These are phyloP conservation scores for Lepidostoma basale DNA, from an alignment of 1,140 invertebrate species.

Conservation along the genomic window DNA sequence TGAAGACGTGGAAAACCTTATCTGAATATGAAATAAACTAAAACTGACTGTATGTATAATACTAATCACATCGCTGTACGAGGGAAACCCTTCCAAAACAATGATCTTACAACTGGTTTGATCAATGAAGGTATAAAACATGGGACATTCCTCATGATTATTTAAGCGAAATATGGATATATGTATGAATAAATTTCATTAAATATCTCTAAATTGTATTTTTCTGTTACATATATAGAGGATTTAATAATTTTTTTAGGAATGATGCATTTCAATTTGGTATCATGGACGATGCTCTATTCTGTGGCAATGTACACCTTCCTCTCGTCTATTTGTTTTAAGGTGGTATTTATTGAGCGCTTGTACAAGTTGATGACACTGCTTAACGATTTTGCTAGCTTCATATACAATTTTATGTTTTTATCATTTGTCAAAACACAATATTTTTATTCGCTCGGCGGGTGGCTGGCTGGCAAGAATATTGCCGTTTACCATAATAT, in stretches of 20 bases:
- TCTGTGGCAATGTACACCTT: conserved; percentile 18
- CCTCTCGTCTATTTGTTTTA: conserved; percentile 8
- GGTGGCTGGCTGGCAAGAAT: conserved; percentile 27
- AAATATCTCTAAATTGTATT: too few relatives aligned
- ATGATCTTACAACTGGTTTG: too few relatives aligned
- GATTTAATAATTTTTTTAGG: conserved; percentile 15
- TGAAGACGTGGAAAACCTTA: too few relatives aligned
- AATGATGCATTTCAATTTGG: conserved; percentile 27
- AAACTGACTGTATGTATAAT: too few relatives aligned
- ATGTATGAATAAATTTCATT: too few relatives aligned
- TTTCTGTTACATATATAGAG: too few relatives aligned
- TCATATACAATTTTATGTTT: conserved; percentile 40
- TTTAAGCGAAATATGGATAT: too few relatives aligned
- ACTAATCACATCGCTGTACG: too few relatives aligned
- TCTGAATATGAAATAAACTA: too few relatives aligned
- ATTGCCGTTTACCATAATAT: conserved; percentile 30
- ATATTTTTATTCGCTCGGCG: conserved; percentile 32
- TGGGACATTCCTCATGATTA: too few relatives aligned
- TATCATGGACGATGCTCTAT: conserved; percentile 23
- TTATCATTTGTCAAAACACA: conserved; percentile 39
- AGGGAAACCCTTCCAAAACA: too few relatives aligned
- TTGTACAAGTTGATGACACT: conserved; percentile 27
- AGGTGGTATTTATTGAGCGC: conserved; percentile 15
- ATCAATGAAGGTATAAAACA: too few relatives aligned
- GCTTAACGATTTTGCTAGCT: conserved; percentile 28